These are phyloP conservation scores for Nothoprocta perdicaria DNA, from an alignment of 2,113 vertebrate species.

Conservation along the genomic window DNA sequence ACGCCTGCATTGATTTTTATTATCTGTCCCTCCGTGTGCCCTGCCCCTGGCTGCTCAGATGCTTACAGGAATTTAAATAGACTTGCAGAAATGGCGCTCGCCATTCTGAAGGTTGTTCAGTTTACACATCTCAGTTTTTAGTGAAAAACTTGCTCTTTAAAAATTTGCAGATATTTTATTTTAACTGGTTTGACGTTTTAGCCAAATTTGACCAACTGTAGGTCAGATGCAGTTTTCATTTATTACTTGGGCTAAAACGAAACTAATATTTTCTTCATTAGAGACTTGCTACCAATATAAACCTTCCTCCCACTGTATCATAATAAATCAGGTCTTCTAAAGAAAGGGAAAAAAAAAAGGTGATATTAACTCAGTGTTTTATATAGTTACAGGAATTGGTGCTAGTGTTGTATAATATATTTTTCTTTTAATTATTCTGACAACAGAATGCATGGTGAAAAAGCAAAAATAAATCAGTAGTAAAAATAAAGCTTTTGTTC, in stretches of 20 bases:
- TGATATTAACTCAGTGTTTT: background rate
- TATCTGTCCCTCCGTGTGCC: background rate
- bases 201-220: background rate
- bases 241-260: background rate
- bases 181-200: background rate
- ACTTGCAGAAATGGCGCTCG: background rate
- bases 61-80: conserved; percentile 33
- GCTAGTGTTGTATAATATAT: background rate
- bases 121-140: background rate
- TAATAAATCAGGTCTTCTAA: background rate
- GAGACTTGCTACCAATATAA: background rate
- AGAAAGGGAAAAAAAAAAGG: background rate
- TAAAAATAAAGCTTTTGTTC: background rate
- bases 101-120: background rate
- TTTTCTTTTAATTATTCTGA: background rate
- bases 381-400: background rate
- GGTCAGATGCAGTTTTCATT: background rate
- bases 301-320: background rate
- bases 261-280: background rate
- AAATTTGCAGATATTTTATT: background rate
- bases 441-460: background rate
- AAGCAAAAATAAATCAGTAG: background rate
- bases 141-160: background rate
- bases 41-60: background rate
- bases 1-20: conserved; percentile 29